A percentile compares a stretch with the other conserved stretches of the same genome.
phyloP scores from a whole-genome alignment of 23 tunicate genomes.

The Diplosoma virens region DNA sequence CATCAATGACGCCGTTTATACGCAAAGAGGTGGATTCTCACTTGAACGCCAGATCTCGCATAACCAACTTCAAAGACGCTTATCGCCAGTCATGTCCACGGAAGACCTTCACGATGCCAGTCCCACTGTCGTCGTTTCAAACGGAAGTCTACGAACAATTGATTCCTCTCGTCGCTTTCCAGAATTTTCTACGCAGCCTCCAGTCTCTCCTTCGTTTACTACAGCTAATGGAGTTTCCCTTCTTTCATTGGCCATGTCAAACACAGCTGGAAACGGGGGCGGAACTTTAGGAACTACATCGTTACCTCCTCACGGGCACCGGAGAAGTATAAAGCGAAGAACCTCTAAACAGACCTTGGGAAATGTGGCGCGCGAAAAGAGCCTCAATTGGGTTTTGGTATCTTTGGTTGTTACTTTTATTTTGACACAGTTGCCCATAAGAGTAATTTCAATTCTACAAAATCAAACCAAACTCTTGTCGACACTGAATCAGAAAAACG shows the following conservation, averaged over 20 bases:
- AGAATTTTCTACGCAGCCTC: constrained; percentile 47
- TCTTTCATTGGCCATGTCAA: constrained; percentile 36
- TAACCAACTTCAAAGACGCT: constrained; percentile 26
- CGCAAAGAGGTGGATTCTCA: constrained; percentile 19
- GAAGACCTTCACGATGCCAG: constrained; percentile 45
- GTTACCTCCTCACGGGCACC: constrained; percentile 82
- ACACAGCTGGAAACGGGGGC: constrained; percentile 25
- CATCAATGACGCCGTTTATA: constrained; percentile 26
- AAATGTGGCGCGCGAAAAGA: constrained; percentile 56
- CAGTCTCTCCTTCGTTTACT: constrained; percentile 59
- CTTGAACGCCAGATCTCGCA: constrained; percentile 39
- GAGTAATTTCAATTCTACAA: constrained; percentile 43
- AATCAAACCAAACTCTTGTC: constrained; percentile 44
- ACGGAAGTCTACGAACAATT: constrained; percentile 58
- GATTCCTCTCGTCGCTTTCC: constrained; percentile 11
- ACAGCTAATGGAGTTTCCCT: constrained; percentile 57
- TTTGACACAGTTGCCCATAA: constrained; percentile 66
- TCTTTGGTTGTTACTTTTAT: constrained; percentile 53
- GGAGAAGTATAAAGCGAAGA: constrained; percentile 46
- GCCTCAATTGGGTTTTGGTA: constrained; percentile 55
- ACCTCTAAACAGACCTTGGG: constrained; percentile 22
- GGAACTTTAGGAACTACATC: constrained; percentile 52
- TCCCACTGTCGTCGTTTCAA: constrained; percentile 42
- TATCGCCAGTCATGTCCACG: constrained; percentile 43
- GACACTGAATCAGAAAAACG: constrained; percentile 11